Percentiles rank a stretch among this genome's conserved stretches.
These are phyloP conservation scores for Blera fallax DNA, from an alignment of 2,888 invertebrate genomes.

Conservation along the genomic window DNA sequence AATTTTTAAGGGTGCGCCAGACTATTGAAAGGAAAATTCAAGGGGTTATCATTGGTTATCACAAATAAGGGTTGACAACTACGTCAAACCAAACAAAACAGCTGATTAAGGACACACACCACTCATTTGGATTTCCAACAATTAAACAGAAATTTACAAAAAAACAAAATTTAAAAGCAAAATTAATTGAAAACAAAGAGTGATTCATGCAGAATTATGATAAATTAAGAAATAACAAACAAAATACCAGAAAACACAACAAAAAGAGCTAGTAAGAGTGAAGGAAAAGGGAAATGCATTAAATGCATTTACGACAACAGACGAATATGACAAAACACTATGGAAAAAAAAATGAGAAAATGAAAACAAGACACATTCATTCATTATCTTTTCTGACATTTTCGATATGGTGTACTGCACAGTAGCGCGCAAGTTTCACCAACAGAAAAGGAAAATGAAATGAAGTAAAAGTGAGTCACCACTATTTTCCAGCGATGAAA, in stretches of 20 bases:
- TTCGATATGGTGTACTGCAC: constrained; percentile 49
- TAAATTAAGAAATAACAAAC: background rate
- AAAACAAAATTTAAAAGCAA: background rate
- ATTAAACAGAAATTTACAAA: background rate
- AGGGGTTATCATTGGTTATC: constrained; percentile 4
- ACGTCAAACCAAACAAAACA: constrained; percentile 9
- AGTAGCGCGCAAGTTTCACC: constrained; percentile 67
- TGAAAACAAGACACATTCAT: constrained; percentile 39
- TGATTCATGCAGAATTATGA: constrained; percentile 25
- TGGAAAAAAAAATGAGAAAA: constrained; percentile 9
- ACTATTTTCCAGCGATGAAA: constrained; percentile 17
- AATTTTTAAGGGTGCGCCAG: constrained; percentile 18
- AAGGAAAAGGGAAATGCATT: constrained; percentile 1
- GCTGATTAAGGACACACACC: constrained; percentile 24
- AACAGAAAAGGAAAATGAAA: constrained; percentile 20
- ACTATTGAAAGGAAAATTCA: background rate
- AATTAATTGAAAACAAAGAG: background rate
- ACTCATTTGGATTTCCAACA: background rate
- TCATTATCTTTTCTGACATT: constrained; percentile 65
- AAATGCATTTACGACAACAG: constrained; percentile 32
- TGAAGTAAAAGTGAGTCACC: constrained; percentile 57
- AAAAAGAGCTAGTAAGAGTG: background rate
- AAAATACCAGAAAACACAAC: background rate
- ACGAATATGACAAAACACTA: constrained; percentile 4
- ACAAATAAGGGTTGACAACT: constrained; percentile 1